A percentile compares a stretch with the other conserved stretches of the same genome.
Evolutionary conservation across 2,113 vertebrate genomes (phyloP).

Genomic region (Epinephelus fuscoguttatus): DNA sequence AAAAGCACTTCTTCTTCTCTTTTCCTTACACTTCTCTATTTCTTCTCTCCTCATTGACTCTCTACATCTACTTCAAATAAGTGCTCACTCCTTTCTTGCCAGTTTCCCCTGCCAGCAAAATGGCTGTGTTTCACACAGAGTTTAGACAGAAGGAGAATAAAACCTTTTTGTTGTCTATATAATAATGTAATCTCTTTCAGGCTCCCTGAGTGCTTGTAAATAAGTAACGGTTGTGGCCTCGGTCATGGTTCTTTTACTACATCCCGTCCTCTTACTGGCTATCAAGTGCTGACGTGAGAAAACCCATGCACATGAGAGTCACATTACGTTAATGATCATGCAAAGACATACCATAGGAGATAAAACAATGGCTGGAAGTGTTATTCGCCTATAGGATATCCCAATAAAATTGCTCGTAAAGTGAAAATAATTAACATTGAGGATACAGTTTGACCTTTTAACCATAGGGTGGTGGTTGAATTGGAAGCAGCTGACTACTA

Average conservation of each 20-base stretch:
- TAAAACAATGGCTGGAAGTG: not conserved
- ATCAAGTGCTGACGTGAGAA: not conserved
- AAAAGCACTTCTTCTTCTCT: not conserved
- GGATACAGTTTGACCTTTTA: constrained; percentile 8
- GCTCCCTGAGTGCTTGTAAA: constrained; percentile 18
- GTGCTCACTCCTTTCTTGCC: not conserved
- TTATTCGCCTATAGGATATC: not conserved
- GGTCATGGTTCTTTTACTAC: constrained; percentile 7
- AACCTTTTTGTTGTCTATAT: constrained; percentile 12
- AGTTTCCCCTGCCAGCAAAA: not conserved
- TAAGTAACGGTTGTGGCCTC: constrained; percentile 20
- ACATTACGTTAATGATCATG: constrained; percentile 9
- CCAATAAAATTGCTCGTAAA: not conserved
- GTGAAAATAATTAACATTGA: not conserved
- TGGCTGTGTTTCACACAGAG: not conserved
- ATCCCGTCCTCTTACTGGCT: not conserved
- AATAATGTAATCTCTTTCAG: not conserved
- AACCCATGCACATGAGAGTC: constrained; percentile 42
- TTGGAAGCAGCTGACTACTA: constrained; percentile 56
- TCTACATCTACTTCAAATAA: not conserved
- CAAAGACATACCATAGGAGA: not conserved
- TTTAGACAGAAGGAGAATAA: constrained; percentile 11
- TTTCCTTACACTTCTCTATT: not conserved
- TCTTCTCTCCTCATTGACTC: not conserved
- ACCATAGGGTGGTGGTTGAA: constrained; percentile 10